Percentiles rank a stretch among this genome's conserved stretches.
Conservation (phyloP, 2,888 invertebrate genomes). For the Eurytoma adleriae region DNA sequence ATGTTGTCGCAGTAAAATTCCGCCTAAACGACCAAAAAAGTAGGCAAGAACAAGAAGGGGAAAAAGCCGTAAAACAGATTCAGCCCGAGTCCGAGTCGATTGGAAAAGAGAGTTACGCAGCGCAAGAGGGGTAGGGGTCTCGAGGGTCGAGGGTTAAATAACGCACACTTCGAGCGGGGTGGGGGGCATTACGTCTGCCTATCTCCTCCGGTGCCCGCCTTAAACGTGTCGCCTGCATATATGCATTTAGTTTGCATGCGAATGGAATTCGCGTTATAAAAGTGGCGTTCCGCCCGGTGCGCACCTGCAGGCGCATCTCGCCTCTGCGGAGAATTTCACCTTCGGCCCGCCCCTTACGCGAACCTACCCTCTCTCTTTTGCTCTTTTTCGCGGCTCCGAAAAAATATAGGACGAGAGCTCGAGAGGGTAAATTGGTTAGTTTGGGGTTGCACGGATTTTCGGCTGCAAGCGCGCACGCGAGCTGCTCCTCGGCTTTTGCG, state of each 20-base stretch:
- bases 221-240: conserved; percentile 64
- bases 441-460: conserved; percentile 23
- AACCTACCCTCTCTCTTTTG: not conserved
- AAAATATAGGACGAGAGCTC: not conserved
- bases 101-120: not conserved
- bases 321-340: no score
- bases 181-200: conserved; percentile 59
- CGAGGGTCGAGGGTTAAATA: conserved; percentile 28
- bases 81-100: no score
- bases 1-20: no score
- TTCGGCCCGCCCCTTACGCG: no score
- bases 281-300: conserved; percentile 39
- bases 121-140: not conserved
- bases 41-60: not conserved
- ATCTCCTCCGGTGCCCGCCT: conserved; percentile 58
- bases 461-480: not conserved
- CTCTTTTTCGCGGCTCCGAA: not conserved
- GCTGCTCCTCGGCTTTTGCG: conserved; percentile 5
- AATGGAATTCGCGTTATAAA: conserved; percentile 59
- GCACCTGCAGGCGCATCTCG: no score
- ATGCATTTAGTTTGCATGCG: conserved; percentile 63
- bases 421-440: conserved; percentile 28
- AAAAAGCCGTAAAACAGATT: not conserved
- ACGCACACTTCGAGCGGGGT: conserved; percentile 38
- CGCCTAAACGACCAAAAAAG: not conserved